Percentiles rank a stretch among this genome's conserved stretches.
Conservation (phyloP, 2,888 invertebrate genomes). For the Polydrusus cervinus region DNA sequence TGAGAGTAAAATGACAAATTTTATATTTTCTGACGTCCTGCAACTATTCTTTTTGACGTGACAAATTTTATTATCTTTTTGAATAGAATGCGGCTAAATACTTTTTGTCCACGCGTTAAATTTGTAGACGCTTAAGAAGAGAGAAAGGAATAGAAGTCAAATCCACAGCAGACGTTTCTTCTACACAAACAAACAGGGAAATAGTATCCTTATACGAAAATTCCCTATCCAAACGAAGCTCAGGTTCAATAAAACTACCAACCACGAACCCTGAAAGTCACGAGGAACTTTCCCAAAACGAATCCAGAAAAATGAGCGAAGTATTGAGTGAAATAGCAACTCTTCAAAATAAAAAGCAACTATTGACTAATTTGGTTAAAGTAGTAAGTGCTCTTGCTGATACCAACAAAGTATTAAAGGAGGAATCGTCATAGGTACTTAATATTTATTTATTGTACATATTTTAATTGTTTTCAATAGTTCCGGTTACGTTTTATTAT, state of each 20-base stretch:
- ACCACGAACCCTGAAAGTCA: not conserved
- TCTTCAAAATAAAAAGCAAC: slow-evolving; percentile 33
- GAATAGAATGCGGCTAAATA: not conserved
- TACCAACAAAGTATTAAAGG: slow-evolving; percentile 4
- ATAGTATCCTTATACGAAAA: slow-evolving; percentile 40
- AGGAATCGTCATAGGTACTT: not conserved
- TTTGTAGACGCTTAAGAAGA: slow-evolving; percentile 36
- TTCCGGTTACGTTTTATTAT: too few species aligned
- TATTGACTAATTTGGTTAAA: slow-evolving; percentile 40
- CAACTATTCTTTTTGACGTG: too few species aligned
- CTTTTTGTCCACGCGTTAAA: not conserved
- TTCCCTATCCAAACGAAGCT: slow-evolving; percentile 12
- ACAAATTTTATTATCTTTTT: too few species aligned
- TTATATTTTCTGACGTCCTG: too few species aligned
- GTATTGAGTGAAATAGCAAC: slow-evolving; percentile 18
- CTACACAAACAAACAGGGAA: slow-evolving; percentile 25
- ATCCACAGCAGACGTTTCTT: not conserved
- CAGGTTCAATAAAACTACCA: too few species aligned
- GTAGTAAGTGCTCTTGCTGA: slow-evolving; percentile 24
- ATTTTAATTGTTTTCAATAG: too few species aligned
- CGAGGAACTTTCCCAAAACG: slow-evolving; percentile 27
- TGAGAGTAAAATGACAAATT: too few species aligned
- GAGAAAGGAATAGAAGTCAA: slow-evolving; percentile 42
- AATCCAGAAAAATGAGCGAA: slow-evolving; percentile 23
- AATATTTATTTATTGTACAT: too few species aligned